These are phyloP conservation scores for Tinea trinotella DNA, from an alignment of 2,888 invertebrate genomes.

Conservation along the genomic window DNA sequence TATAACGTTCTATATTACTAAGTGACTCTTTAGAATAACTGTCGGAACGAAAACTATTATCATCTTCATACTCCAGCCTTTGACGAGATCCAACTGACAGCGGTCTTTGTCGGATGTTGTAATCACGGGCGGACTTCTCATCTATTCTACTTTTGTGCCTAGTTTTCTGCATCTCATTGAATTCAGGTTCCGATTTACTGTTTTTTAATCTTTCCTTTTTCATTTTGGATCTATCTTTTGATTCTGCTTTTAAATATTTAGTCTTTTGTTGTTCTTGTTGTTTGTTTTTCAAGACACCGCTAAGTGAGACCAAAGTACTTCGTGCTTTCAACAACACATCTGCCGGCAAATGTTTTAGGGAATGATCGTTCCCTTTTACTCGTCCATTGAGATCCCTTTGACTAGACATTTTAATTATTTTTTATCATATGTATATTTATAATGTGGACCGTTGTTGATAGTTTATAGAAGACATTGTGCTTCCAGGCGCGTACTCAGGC, in stretches of 20 bases:
- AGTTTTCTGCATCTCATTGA: slow-evolving; percentile 42
- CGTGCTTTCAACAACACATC: slow-evolving; percentile 61
- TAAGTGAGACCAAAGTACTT: slow-evolving; percentile 56
- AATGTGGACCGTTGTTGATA: background rate
- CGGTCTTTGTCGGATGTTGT: slow-evolving; percentile 43
- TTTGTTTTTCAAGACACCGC: slow-evolving; percentile 61
- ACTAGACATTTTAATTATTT: slow-evolving; percentile 41
- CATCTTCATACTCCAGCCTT: slow-evolving; percentile 36
- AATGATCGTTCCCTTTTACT: slow-evolving; percentile 52
- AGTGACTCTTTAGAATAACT: slow-evolving; percentile 41
- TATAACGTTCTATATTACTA: slow-evolving; percentile 38
- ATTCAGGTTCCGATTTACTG: slow-evolving; percentile 56
- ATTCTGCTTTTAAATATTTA: slow-evolving; percentile 51
- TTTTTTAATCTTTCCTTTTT: slow-evolving; percentile 49
- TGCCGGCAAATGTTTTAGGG: slow-evolving; percentile 55
- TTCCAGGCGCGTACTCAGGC: slow-evolving; percentile 6
- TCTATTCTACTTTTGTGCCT: slow-evolving; percentile 52
- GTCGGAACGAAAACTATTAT: slow-evolving; percentile 36
- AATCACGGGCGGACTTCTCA: slow-evolving; percentile 34
- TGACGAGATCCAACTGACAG: slow-evolving; percentile 54
- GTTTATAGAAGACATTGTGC: slow-evolving; percentile 1
- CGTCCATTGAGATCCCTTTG: slow-evolving; percentile 52
- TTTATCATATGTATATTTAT: background rate
- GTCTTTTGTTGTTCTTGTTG: slow-evolving; percentile 38
- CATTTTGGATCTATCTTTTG: slow-evolving; percentile 53